These are phyloP conservation scores for Microtus richardsoni DNA, from an alignment of 2,113 vertebrate species.

Conservation along the genomic window DNA sequence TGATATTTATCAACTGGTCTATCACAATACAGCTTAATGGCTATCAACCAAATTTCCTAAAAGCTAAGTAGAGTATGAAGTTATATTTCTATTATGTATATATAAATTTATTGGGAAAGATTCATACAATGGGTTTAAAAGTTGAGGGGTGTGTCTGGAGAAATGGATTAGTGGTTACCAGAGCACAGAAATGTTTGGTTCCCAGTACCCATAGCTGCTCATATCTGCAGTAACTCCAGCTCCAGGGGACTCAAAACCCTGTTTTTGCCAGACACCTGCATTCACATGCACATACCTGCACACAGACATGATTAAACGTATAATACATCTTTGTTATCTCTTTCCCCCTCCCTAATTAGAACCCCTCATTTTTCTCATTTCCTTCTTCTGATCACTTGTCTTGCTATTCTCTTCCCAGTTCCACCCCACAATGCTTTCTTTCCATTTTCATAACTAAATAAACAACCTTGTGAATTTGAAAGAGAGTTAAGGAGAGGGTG, in stretches of 20 bases:
- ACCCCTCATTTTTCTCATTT: not conserved
- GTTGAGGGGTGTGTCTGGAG: not conserved
- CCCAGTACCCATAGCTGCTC: not conserved
- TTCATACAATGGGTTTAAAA: not conserved
- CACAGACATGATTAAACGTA: not conserved
- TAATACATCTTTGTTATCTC: not conserved
- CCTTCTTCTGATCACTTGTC: not conserved
- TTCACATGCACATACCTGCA: not conserved
- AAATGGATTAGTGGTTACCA: not conserved
- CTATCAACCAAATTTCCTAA: slow-evolving; percentile 29
- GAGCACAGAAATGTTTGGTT: not conserved
- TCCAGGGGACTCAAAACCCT: not conserved
- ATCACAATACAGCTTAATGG: not conserved
- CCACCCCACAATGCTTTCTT: not conserved
- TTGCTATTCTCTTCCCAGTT: not conserved
- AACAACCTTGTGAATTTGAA: not conserved
- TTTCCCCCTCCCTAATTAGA: not conserved
- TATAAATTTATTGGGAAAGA: not conserved
- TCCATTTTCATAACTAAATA: not conserved
- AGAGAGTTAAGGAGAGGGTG: not conserved
- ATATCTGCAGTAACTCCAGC: not conserved
- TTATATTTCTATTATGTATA: not conserved
- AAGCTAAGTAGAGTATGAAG: not conserved
- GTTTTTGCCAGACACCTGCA: too few relatives aligned
- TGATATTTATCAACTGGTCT: not conserved